These are phyloP conservation scores for Diplosoma virens DNA, from an alignment of 23 tunicate species.

Conservation along the genomic window DNA sequence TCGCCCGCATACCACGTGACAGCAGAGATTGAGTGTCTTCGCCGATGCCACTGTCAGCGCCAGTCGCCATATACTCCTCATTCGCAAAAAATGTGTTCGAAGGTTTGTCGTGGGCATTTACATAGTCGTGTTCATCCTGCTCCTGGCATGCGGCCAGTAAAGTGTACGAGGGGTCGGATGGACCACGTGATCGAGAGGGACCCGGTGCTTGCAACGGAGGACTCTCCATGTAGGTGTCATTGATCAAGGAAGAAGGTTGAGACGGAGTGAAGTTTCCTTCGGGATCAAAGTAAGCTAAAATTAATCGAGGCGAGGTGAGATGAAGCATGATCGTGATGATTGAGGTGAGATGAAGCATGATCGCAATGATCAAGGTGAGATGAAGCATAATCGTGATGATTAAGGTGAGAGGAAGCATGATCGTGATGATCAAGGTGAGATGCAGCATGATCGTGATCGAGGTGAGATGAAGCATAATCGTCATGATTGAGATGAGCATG, in stretches of 20 bases:
- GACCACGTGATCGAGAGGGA: background rate
- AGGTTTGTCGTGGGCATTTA: conserved; percentile 28
- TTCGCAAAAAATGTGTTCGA: conserved; percentile 35
- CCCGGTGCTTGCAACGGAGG: background rate
- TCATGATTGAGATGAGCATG: no score
- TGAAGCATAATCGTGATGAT: no score
- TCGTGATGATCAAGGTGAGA: no score
- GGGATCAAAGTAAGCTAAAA: conserved; percentile 73
- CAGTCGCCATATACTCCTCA: conserved; percentile 81
- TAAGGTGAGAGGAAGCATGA: no score
- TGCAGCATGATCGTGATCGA: no score
- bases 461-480: no score
- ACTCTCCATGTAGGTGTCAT: conserved; percentile 36
- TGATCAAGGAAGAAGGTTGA: conserved; percentile 1
- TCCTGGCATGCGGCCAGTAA: conserved; percentile 20
- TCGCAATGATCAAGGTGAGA: no score
- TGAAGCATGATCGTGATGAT: no score
- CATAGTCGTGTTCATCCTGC: conserved; percentile 18
- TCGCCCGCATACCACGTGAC: conserved; percentile 35
- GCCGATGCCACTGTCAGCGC: conserved; percentile 90
- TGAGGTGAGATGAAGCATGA: no score
- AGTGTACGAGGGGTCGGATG: background rate
- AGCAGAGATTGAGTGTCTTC: conserved; percentile 78
- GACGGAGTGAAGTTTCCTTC: conserved; percentile 19
- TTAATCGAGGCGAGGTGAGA: no score